A percentile compares a stretch with the other conserved stretches of the same genome.
Conservation (phyloP, 2,797 vertebrate species). For the Eleutherodactylus coqui region DNA sequence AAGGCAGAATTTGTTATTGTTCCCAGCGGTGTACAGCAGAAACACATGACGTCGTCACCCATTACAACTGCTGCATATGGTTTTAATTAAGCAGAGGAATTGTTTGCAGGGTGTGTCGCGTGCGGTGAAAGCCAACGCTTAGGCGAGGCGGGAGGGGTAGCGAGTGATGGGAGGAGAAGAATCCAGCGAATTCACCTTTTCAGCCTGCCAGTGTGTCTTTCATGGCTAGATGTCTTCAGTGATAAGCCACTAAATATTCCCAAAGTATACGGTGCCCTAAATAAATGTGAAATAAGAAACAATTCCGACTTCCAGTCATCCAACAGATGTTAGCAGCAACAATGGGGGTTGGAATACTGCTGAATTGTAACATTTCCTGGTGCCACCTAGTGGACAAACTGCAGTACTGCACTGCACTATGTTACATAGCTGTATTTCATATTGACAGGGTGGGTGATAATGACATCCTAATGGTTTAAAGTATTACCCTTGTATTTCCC, state of each 20-base stretch:
- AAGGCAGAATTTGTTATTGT: not conserved
- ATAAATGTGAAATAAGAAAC: not conserved
- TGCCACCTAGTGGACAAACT: slow-evolving; percentile 28
- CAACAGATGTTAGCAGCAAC: not conserved
- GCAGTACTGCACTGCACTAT: not conserved
- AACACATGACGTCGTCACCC: slow-evolving; percentile 47
- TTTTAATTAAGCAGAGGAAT: slow-evolving; percentile 38
- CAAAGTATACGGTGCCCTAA: not conserved
- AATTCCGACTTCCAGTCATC: not conserved
- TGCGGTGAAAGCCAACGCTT: not conserved
- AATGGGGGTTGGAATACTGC: not conserved
- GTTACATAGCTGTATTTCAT: not conserved
- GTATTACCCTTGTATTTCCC: too few relatives aligned
- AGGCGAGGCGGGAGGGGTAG: not conserved
- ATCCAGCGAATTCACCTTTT: not conserved
- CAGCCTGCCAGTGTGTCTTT: not conserved
- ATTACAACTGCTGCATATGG: slow-evolving; percentile 21
- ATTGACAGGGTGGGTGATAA: too few relatives aligned
- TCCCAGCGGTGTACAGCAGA: slow-evolving; percentile 1
- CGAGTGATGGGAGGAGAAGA: not conserved
- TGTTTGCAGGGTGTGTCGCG: slow-evolving; percentile 31
- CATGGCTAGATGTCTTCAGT: not conserved
- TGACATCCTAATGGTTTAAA: too few relatives aligned
- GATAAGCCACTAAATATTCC: not conserved
- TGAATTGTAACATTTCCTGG: not conserved